phyloP scores from a whole-genome alignment of 2,797 vertebrate species.

The Acestrorhynchus altus region DNA sequence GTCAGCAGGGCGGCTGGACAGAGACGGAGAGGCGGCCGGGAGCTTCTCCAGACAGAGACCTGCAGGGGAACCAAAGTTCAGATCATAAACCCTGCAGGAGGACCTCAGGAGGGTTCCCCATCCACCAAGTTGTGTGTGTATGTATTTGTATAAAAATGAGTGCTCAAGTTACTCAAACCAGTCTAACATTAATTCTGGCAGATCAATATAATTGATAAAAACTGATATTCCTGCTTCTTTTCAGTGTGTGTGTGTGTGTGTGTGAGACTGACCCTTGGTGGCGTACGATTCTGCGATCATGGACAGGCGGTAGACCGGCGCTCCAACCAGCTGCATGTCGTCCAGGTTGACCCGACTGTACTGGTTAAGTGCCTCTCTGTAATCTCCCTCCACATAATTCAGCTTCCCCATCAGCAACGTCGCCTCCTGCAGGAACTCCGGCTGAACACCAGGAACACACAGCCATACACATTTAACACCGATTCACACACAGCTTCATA shows the following conservation, averaged over 20 bases:
- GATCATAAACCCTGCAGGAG: no score
- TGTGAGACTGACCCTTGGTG: slow-evolving; percentile 85
- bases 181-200: no score
- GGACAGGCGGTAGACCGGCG: slow-evolving; percentile 88
- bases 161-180: no score
- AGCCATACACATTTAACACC: background rate
- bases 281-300: slow-evolving; percentile 96
- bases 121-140: no score
- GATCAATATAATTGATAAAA: no score
- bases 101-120: background rate
- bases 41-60: slow-evolving; percentile 88
- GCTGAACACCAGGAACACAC: slow-evolving; percentile 70
- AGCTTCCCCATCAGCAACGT: slow-evolving; percentile 93
- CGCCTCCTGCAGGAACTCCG: slow-evolving; percentile 93
- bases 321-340: slow-evolving; percentile 86
- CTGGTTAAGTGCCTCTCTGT: slow-evolving; percentile 86
- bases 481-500: no score
- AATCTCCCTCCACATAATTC: slow-evolving; percentile 94
- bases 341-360: slow-evolving; percentile 86
- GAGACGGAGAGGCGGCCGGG: slow-evolving; percentile 82
- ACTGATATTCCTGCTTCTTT: no score
- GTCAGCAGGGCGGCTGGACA: slow-evolving; percentile 81
- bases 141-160: no score
- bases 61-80: slow-evolving; percentile 65
- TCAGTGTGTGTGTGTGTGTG: no score